Evolutionary conservation across 2,113 vertebrate genomes (phyloP).

Genomic region (Cyphomyrus discorhynchus): DNA sequence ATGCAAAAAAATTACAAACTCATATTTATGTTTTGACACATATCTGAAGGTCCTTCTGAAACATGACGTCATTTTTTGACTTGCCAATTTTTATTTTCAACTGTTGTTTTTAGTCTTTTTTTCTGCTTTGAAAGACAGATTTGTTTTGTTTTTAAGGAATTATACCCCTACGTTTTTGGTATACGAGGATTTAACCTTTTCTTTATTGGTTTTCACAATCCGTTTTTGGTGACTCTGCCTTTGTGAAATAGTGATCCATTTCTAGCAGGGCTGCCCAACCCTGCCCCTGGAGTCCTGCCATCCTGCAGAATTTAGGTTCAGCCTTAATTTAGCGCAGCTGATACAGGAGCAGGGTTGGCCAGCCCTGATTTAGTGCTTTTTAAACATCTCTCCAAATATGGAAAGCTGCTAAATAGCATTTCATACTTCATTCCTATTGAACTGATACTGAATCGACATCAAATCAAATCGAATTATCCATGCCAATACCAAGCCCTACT

Average conservation of each 20-base stretch:
- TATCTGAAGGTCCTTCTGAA: background rate
- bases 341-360: too few relatives aligned
- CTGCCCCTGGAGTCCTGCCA: too few relatives aligned
- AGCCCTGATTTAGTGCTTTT: background rate
- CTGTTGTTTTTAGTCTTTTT: background rate
- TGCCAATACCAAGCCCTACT: background rate
- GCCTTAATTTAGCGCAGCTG: too few relatives aligned
- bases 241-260: background rate
- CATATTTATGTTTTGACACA: background rate
- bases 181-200: too few relatives aligned
- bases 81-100: background rate
- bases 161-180: background rate
- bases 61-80: background rate
- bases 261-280: too few relatives aligned
- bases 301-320: too few relatives aligned
- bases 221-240: background rate
- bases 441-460: background rate
- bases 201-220: background rate
- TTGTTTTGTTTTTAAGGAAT: background rate
- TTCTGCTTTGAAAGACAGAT: background rate
- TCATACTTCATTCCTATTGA: background rate
- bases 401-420: background rate
- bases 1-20: background rate
- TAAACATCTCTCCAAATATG: background rate
- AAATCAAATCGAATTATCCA: background rate